A percentile compares a stretch with the other conserved stretches of the same genome.
Conservation (phyloP, 1,140 invertebrate genomes). For the Pogonomyrmex californicus region DNA sequence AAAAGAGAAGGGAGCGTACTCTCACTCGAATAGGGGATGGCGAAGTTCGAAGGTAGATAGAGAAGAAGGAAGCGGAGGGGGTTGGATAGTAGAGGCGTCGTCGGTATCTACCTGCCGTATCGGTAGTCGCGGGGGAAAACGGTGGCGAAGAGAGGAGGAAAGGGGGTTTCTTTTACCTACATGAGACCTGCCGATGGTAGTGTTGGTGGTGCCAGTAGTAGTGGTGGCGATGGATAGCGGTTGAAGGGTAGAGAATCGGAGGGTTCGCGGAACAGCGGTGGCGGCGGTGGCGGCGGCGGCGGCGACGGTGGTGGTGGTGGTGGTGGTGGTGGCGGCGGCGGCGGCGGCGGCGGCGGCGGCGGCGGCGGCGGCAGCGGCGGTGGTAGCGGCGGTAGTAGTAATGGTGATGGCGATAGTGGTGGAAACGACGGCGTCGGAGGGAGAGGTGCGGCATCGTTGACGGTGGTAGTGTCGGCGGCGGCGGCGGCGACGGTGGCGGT, state of each 20-base stretch:
- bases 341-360: too few relatives aligned
- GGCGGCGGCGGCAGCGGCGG: too few relatives aligned
- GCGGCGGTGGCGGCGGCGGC: conserved; percentile 30
- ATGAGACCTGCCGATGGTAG: conserved; percentile 60
- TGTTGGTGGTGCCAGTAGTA: conserved; percentile 46
- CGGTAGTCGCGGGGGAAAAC: conserved; percentile 63
- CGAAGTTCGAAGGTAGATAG: conserved; percentile 68
- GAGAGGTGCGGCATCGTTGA: conserved; percentile 67
- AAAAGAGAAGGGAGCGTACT: conserved; percentile 66
- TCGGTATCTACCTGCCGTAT: conserved; percentile 76
- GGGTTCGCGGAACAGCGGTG: conserved; percentile 54
- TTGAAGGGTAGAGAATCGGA: conserved; percentile 73
- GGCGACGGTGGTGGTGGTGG: conserved; percentile 33
- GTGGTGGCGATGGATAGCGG: conserved; percentile 74
- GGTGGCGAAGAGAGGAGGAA: conserved; percentile 14
- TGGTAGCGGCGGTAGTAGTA: too few relatives aligned
- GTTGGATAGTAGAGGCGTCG: conserved; percentile 66
- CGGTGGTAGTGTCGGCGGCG: conserved; percentile 54
- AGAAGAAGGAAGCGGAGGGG: conserved; percentile 49
- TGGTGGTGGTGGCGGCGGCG: conserved; percentile 54
- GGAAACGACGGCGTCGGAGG: conserved; percentile 66
- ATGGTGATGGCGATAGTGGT: conserved; percentile 63
- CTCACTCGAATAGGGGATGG: conserved; percentile 54
- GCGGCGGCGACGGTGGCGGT: neutral
- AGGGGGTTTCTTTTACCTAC: conserved; percentile 54